Base-by-base conservation (phyloP, 1,140 invertebrate species). In the Alviniconcha marisindica region DNA sequence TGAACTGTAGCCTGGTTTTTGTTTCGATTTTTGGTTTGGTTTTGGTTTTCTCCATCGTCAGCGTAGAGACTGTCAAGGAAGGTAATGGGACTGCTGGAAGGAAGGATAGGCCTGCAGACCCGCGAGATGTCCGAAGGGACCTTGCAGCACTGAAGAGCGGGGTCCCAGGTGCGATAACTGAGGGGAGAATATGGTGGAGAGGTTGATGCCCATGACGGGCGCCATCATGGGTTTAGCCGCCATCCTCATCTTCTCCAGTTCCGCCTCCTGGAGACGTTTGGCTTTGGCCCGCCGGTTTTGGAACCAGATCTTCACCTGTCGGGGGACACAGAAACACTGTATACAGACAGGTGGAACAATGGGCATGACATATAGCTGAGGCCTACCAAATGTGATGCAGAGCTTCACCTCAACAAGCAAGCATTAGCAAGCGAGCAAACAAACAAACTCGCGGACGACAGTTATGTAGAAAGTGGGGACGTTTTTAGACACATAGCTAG, bases 271-370 rank as follows among this genome's bases (percentile, higher is more conserved):
- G 14, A 99, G 94, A 36, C 98, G 95, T 92, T 99, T 99, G 87
- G 97, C 97, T 93, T 99, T 99, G 77, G 98, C 98, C 63, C 98
- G 94, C 12, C 98, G 95, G 93, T 99, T 99, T 95, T 99, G 98
- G 93, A 99, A 99, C 98, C 98, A 99, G 88, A 98, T 99, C 95
- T 98, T 99, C 79, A 93, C 91, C 73, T 76, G 73, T 14, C 7
- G 21, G 24, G n/a, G 42, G 42, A 33, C 42, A 51, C 2, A 33
- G 42, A 76, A 71, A 3, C 38, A 38, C 5, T n/a, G n/a, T n/a
- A n/a, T n/a, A n/a, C n/a, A n/a, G n/a, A n/a, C n/a, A n/a, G n/a
- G n/a, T n/a, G n/a, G n/a, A n/a, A n/a, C n/a, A n/a, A n/a, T n/a
- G n/a, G n/a, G n/a, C n/a, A n/a, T n/a, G n/a, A n/a, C n/a, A n/a